Conservation (phyloP, 2,888 invertebrate genomes). For the Alviniconcha strummeri region DNA sequence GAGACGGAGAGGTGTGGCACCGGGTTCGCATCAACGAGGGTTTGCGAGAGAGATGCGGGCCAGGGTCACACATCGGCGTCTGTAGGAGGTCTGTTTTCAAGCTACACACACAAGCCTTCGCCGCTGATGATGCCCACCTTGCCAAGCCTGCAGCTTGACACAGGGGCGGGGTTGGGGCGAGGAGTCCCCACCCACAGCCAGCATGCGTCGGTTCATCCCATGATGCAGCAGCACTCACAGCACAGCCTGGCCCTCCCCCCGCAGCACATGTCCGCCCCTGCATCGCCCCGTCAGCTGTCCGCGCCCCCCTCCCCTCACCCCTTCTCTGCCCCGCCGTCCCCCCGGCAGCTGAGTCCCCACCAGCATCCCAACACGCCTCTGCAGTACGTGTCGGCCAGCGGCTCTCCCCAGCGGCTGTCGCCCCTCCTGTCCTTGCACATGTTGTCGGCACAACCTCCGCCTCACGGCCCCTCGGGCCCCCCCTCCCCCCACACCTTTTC, state of each 20-base stretch:
- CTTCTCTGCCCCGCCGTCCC: slow-evolving; percentile 29
- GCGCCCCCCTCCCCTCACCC: slow-evolving; percentile 30
- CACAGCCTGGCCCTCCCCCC: slow-evolving; percentile 1
- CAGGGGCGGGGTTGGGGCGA: neutral
- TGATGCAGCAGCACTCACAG: neutral
- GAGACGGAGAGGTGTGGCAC: neutral
- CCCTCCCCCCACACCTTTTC: slow-evolving; percentile 15
- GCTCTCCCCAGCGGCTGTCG: slow-evolving; percentile 16
- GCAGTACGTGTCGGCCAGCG: neutral
- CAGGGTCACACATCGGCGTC: neutral
- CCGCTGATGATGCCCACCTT: neutral
- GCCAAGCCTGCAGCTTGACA: slow-evolving; percentile 12
- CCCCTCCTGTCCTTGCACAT: neutral
- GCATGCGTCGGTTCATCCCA: neutral
- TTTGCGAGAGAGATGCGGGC: neutral
- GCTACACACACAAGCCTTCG: neutral
- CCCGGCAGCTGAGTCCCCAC: slow-evolving; percentile 14
- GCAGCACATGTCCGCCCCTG: slow-evolving; percentile 32
- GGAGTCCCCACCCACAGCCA: neutral
- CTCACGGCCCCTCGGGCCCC: neutral
- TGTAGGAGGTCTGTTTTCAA: neutral
- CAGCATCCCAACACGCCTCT: slow-evolving; percentile 1
- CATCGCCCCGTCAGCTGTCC: slow-evolving; percentile 28
- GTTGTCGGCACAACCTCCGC: slow-evolving; percentile 5
- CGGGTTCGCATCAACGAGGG: neutral